Evolutionary conservation across 2,888 invertebrate genomes (phyloP), one percentile per base, ranked within the genome.

Genomic region (Lamellibrachia satsuma): DNA sequence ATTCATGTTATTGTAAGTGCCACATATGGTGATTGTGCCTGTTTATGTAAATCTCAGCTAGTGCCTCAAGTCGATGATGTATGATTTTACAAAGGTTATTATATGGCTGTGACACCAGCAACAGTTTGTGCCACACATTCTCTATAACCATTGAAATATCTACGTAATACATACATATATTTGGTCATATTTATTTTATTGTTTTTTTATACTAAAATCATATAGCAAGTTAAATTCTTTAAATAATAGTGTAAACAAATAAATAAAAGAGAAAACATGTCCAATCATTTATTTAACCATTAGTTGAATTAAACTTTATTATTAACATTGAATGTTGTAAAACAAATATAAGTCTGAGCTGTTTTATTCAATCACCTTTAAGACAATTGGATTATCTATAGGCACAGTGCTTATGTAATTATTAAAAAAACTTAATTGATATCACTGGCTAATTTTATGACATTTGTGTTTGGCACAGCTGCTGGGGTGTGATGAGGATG

Each of bases 401-500:
- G 39, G 39, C 39, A 39, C 0, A 39, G 39, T 39, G 39, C 39
- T 39, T 39, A 39, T 39, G 39, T 39, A 39, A 39, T 39, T 39
- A 39, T 39, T 39, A 39, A 39, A 39, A 39, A 39, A 39, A 39
- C 39, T 39, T 39, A 39, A 39, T 39, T 39, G 57, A 57, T 57
- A 15, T 11, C 57, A 57, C 57, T 57, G 91, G 93, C 51, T 92
- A 39, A 7, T 92, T 60, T 22, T 90, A 51, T 92, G 60, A 75
- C 3, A 15, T n/a, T 92, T 91, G 57, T 92, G 91, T 55, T 92
- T 92, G 92, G 95, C 95, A 92, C 96, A 98, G 98, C 97, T 99
- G 51, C 97, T 99, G 22, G 98, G 98, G 94, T 98, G 98, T 93
- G 97, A 97, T 95, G 96, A 97, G 52, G 96, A 97, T 0, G 97